Base-by-base conservation (phyloP, 2,797 vertebrate genomes). In the Phaenicophaeus curvirostris region DNA sequence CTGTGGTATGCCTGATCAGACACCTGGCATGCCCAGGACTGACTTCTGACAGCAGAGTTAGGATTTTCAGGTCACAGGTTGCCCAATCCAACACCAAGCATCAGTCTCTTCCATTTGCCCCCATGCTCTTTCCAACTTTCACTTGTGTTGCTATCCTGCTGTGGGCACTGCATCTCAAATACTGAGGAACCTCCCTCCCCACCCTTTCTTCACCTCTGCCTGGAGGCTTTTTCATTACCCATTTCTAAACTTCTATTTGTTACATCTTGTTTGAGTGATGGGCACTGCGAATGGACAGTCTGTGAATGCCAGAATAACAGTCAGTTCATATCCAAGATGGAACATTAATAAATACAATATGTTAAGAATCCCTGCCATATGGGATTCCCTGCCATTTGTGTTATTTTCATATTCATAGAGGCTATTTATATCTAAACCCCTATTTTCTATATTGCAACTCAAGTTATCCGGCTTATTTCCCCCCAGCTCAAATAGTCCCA, bases 311-410 rank as follows among this genome's bases (percentile, higher is more conserved):
- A 91, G 27, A 89, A 5, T 17, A 50, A 55, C 30, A 44, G 20
- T 37, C 44, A 55, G 18, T 37, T 92, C 54, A 24, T 8, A 83
- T 20, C 62, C 42, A 86, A 31, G 76, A 37, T 19, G 4, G 37
- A 92, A 77, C 39, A 84, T 50, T 59, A 91, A 89, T 87, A 91
- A 95, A 91, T 41, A 91, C 14, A 89, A 89, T 48, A 92, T 72
- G 63, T 66, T 35, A 18, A 20, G 66, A 73, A 58, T 78, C 25
- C 18, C 14, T 72, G 33, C 11, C 39, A 78, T 68, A 44, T 3
- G 3, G 21, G 11, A 14, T 7, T 31, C 46, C 20, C 46, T 48
- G 21, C 46, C 46, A 48, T 48, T 20, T 27, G 28, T 30, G 28
- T 54, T 54, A 19, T 0, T 74, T 81, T 44, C 48, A 61, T 57